Evolutionary conservation across 2,113 vertebrate species (phyloP).

Genomic region (Varanus komodoensis): DNA sequence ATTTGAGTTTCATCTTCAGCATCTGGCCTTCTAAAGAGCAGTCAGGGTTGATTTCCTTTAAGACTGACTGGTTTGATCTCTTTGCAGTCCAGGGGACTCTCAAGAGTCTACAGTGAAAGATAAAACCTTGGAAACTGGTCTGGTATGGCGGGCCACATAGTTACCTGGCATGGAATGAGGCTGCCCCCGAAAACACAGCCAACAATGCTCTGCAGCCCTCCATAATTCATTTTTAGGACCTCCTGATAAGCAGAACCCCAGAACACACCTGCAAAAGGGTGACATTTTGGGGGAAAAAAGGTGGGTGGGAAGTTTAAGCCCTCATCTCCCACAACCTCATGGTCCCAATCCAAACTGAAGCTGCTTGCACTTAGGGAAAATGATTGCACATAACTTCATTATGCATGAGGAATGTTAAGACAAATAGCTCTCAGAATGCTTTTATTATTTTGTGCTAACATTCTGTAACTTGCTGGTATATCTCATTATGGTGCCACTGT

Average conservation of each 20-base stretch:
- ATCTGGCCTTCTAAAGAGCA: too few species aligned
- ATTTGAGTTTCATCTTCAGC: too few species aligned
- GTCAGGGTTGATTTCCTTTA: too few species aligned
- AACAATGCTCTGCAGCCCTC: background rate
- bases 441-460: background rate
- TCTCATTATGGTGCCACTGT: background rate
- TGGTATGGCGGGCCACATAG: background rate
- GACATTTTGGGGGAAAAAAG: too few species aligned
- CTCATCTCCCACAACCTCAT: too few species aligned
- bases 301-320: too few species aligned
- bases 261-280: too few species aligned
- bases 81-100: too few species aligned
- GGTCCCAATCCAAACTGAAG: too few species aligned
- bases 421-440: background rate
- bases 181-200: background rate
- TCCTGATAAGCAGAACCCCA: background rate
- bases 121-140: background rate
- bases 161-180: background rate
- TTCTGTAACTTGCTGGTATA: background rate
- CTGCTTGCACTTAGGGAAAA: too few species aligned
- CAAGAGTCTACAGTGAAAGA: background rate
- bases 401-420: background rate
- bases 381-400: too few species aligned
- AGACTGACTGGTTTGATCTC: too few species aligned
- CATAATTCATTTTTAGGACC: background rate